Conservation (phyloP, 2,888 invertebrate genomes). For the Andrena praecox region DNA sequence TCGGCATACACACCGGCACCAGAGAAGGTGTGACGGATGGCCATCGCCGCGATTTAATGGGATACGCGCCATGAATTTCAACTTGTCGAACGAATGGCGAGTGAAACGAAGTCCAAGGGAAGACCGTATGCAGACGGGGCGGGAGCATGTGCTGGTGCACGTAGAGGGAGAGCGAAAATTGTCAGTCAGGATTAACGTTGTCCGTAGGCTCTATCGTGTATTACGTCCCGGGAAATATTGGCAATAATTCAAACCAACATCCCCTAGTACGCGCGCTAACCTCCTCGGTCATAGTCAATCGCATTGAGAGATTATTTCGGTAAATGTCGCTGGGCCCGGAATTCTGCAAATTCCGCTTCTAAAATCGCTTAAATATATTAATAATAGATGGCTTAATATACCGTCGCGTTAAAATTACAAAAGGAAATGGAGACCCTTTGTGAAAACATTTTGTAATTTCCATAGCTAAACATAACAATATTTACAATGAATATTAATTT, state of each 20-base stretch:
- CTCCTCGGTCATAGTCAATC: slow-evolving; percentile 49
- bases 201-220: slow-evolving; percentile 44
- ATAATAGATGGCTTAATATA: background rate
- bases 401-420: background rate
- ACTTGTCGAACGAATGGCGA: slow-evolving; percentile 23
- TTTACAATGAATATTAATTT: slow-evolving; percentile 28
- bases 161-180: slow-evolving; percentile 52
- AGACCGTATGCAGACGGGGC: slow-evolving; percentile 14
- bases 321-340: slow-evolving; percentile 23
- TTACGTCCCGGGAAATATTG: slow-evolving; percentile 59
- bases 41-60: slow-evolving; percentile 26
- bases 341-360: slow-evolving; percentile 13
- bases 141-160: slow-evolving; percentile 18
- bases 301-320: slow-evolving; percentile 40
- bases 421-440: background rate
- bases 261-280: slow-evolving; percentile 39
- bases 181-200: slow-evolving; percentile 59
- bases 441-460: background rate
- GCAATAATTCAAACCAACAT: slow-evolving; percentile 60
- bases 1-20: background rate
- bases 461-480: background rate
- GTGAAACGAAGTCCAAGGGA: slow-evolving; percentile 43
- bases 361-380: background rate
- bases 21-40: slow-evolving; percentile 21
- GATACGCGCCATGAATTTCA: slow-evolving; percentile 39